phyloP scores from a whole-genome alignment of 2,797 vertebrate genomes.

The Peromyscus eremicus region DNA sequence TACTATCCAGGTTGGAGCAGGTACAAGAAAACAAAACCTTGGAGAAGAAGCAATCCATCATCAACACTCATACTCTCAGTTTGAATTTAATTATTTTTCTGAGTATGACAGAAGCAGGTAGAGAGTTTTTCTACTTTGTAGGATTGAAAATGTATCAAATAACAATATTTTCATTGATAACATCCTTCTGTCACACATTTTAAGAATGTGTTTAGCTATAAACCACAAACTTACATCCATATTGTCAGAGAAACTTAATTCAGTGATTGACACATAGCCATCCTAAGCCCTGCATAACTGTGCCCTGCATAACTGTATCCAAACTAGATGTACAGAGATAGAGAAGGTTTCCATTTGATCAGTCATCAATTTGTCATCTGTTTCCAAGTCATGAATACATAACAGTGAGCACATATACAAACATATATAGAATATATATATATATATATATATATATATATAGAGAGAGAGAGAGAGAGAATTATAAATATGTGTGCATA shows the following conservation, averaged over 20 bases:
- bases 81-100: constrained; percentile 4
- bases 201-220: no score
- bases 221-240: neutral
- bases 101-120: neutral
- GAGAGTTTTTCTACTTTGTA: neutral
- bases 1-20: neutral
- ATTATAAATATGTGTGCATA: neutral
- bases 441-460: neutral
- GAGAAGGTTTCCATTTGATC: neutral
- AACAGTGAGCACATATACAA: neutral
- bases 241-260: neutral
- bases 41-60: neutral
- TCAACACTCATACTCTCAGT: neutral
- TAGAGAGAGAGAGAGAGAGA: neutral
- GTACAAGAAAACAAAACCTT: neutral
- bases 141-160: neutral
- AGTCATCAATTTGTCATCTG: neutral
- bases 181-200: neutral
- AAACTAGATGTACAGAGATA: no score
- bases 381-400: neutral
- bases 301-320: neutral
- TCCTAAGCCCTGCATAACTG: neutral
- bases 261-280: neutral
- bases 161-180: neutral
- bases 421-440: no score